Percentiles rank a stretch among this genome's conserved stretches.
These are phyloP conservation scores for Parnassius apollo DNA, from an alignment of 2,888 invertebrate species.

Conservation along the genomic window DNA sequence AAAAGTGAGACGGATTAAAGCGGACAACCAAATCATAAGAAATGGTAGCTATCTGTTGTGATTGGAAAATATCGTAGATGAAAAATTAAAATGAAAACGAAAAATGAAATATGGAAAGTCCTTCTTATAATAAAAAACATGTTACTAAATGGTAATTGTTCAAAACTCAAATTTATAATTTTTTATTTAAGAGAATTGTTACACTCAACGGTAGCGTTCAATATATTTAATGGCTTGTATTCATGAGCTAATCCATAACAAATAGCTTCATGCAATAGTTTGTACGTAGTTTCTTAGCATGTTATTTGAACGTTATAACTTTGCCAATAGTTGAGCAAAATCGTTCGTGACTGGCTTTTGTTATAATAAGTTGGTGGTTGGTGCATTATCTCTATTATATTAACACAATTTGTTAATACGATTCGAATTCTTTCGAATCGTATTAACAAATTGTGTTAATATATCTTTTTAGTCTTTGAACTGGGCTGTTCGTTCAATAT, in stretches of 20 bases:
- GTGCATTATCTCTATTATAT: conserved; percentile 23
- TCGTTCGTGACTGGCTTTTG: conserved; percentile 26
- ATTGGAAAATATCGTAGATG: too few relatives aligned
- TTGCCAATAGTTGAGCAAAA: conserved; percentile 16
- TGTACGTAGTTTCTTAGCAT: conserved; percentile 25
- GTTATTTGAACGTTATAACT: conserved; percentile 19
- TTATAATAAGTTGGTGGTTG: conserved; percentile 14
- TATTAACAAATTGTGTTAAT: too few relatives aligned
- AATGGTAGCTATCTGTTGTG: not conserved
- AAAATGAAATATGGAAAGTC: too few relatives aligned
- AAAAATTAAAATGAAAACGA: too few relatives aligned
- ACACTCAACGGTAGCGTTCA: conserved; percentile 8
- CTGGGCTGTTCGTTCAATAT: conserved; percentile 1
- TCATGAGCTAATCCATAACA: conserved; percentile 19
- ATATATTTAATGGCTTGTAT: conserved; percentile 23
- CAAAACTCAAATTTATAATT: too few relatives aligned
- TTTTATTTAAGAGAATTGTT: conserved; percentile 7
- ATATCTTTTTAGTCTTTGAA: too few relatives aligned
- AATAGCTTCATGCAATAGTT: conserved; percentile 19
- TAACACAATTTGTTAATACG: conserved; percentile 24
- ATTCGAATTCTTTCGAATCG: conserved; percentile 8
- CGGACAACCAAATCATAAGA: conserved; percentile 4
- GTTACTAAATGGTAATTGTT: too few relatives aligned
- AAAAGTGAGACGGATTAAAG: not conserved
- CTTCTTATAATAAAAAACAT: too few relatives aligned